phyloP scores from a whole-genome alignment of 2,888 invertebrate genomes.

The Eubasilissa splendida region DNA sequence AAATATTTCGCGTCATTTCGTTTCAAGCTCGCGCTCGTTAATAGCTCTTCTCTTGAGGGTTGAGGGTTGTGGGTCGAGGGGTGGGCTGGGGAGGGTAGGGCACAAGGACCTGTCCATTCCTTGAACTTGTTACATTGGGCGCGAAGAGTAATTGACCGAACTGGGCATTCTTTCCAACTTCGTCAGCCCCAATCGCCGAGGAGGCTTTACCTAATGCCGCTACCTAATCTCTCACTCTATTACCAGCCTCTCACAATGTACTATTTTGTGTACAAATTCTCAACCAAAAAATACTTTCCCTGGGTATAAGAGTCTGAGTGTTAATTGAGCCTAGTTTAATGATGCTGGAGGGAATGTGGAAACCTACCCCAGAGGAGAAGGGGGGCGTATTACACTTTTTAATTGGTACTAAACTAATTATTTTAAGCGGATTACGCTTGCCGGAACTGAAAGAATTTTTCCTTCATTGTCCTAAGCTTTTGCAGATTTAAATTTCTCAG shows the following conservation, averaged over 20 bases:
- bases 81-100: no score
- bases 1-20: no score
- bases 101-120: background rate
- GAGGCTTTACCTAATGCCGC: slow-evolving; percentile 11
- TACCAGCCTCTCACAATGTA: background rate
- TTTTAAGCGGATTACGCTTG: slow-evolving; percentile 28
- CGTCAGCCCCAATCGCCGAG: background rate
- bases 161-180: background rate
- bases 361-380: background rate
- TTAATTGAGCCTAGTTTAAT: slow-evolving; percentile 27
- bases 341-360: slow-evolving; percentile 11
- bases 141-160: slow-evolving; percentile 15
- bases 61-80: no score
- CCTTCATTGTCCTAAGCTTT: background rate
- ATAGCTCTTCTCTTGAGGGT: no score
- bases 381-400: slow-evolving; percentile 3
- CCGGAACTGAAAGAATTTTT: slow-evolving; percentile 8
- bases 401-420: slow-evolving; percentile 26
- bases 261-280: no score
- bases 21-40: no score
- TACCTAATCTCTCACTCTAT: slow-evolving; percentile 19
- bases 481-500: no score
- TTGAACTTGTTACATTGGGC: background rate
- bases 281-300: no score
- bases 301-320: slow-evolving; percentile 3